Base-by-base conservation (phyloP, 2,888 invertebrate genomes). In the Sinelater perroti region DNA sequence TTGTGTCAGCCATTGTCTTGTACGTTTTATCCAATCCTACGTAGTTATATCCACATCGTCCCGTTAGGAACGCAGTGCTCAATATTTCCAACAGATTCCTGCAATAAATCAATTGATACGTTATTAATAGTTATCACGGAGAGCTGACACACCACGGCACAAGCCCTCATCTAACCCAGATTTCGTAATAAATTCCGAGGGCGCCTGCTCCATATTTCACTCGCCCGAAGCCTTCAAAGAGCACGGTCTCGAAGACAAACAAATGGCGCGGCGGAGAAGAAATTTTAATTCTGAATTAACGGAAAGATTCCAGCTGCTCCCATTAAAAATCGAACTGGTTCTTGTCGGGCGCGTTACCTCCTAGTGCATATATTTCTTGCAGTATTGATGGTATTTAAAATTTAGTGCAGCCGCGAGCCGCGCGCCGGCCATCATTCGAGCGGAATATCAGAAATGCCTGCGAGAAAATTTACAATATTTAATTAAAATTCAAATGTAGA, bases 401-500 rank as follows among this genome's bases (percentile, higher is more conserved):
- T 40, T 40, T 40, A 40, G 40, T 40, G 13, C 28, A 2, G 2
- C 40, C 13, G 40, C 13, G 13, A 24, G 20, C 24, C 24, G n/a
- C 14, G 24, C 24, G 24, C 14, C n/a, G 11, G 24, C 1, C 45
- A 6, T 30, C 30, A 18, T 31, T 46, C 31, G 13, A 46, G 13
- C 20, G 35, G 10, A 40, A 40, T 40, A 40, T 46, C 31, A 30
- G 45, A 46, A 46, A 46, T 44, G 44, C 44, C 28, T 28, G 16
- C n/a, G 14, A 47, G 20, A 33, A 31, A 47, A 33, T 49, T 49
- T 35, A 26, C 35, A 35, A 49, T 36, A 49, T 36, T 38, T 44
- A 52, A 52, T 52, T 52, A 52, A 52, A 52, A 52, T 42, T 52
- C 52, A 44, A 50, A 38, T 51, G 11, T 40, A 42, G 26, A 56